Evolutionary conservation across 2,113 vertebrate species (phyloP), one percentile per base, ranked within the genome.

Genomic region (Colius striatus): DNA sequence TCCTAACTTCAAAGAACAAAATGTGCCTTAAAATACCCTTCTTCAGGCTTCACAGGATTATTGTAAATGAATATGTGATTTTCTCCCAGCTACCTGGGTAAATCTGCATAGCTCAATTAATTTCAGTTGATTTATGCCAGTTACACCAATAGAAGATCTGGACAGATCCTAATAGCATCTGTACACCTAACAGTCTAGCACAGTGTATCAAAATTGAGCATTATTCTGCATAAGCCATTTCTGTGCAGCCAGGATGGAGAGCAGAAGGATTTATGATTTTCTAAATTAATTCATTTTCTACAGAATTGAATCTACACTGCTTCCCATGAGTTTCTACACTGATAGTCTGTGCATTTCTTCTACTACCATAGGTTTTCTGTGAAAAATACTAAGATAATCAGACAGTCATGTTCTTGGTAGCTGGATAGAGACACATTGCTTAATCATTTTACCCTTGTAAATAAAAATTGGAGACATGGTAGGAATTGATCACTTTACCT

Each of bases 51-150:
- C 75, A 81, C 61, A 75, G 68, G 38, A 26, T 72, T 61, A 62
- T 13, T 90, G 22, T 22, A 93, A 92, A 88, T 90, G 90, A 81
- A 87, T 74, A 72, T 75, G 61, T 38, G 68, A 86, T 86, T 95
- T 93, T 90, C 48, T 93, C 45, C 25, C 61, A 68, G 57, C 53
- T 94, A 84, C 68, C 9, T 53, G 70, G n/a, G 19, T 93, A 86
- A 84, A 90, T 92, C 76, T 75, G 60, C 60, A 63, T 88, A 88
- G 26, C 51, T 84, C 85, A 90, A 67, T 95, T 95, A 85, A 77
- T 55, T 91, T 80, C 32, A 63, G 22, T 53, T 85, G 72, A 88
- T 90, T 88, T 90, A 67, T 72, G 21, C 50, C 67, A 43, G 38
- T 90, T 96, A 68, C 45, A 75, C 38, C 72, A 81, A 36, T 27